A percentile compares a stretch with the other conserved stretches of the same genome.
Conservation (phyloP, 1,140 invertebrate genomes). For the Drosophila obscura region DNA sequence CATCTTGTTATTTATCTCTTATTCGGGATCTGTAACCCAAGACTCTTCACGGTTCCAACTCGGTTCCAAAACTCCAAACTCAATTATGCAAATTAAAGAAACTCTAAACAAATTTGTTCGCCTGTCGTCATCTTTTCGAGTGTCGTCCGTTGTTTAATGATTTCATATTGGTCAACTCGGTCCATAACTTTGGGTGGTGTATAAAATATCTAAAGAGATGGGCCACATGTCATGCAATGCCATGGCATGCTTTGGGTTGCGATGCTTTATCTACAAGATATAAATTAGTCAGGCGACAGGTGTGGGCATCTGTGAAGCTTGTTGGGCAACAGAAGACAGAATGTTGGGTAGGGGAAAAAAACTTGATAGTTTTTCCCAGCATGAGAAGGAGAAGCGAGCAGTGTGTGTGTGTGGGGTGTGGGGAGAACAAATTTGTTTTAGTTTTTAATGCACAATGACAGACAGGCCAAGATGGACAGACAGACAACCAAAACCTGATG, state of each 20-base stretch:
- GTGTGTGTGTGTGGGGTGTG: conserved; percentile 19
- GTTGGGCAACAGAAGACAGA: conserved; percentile 48
- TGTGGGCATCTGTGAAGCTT: conserved; percentile 68
- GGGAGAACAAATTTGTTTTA: conserved; percentile 56
- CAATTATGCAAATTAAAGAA: conserved; percentile 71
- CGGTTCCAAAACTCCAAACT: conserved; percentile 44
- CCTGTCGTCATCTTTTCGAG: conserved; percentile 53
- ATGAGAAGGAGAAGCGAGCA: conserved; percentile 25
- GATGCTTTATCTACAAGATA: conserved; percentile 61
- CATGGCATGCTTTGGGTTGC: neutral
- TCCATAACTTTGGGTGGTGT: conserved; percentile 33
- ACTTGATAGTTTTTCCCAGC: conserved; percentile 52
- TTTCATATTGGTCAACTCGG: conserved; percentile 56
- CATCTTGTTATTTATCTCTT: conserved; percentile 31
- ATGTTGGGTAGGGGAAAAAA: conserved; percentile 4
- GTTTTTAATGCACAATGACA: conserved; percentile 55
- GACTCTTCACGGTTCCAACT: neutral
- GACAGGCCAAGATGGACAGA: conserved; percentile 8
- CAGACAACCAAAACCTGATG: conserved; percentile 23
- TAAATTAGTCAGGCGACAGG: conserved; percentile 72
- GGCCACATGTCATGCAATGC: conserved; percentile 57
- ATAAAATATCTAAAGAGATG: conserved; percentile 7
- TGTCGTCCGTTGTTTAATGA: conserved; percentile 52
- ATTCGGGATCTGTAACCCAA: conserved; percentile 34
- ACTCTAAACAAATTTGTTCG: conserved; percentile 73